A percentile compares a stretch with the other conserved stretches of the same genome.
phyloP scores from a whole-genome alignment of 2,797 vertebrate species.

The Microtus obscurus region DNA sequence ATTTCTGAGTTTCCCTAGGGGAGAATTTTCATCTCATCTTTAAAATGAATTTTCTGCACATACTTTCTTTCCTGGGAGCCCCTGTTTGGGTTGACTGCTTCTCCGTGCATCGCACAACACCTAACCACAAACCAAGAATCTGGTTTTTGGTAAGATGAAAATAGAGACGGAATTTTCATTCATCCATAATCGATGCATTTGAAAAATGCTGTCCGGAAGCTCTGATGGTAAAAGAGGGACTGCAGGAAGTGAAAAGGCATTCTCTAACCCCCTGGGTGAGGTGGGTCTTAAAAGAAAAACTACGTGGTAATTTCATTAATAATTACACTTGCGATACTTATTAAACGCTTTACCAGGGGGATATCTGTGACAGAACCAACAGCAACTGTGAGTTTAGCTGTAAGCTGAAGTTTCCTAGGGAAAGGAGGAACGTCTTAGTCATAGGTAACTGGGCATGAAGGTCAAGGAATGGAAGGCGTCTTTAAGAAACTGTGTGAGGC shows the following conservation, averaged over 20 bases:
- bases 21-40: conserved; percentile 45
- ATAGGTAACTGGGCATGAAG: neutral
- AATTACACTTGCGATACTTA: neutral
- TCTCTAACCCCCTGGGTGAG: neutral
- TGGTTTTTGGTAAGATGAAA: conserved; percentile 50
- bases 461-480: neutral
- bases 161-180: conserved; percentile 34
- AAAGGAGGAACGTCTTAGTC: neutral
- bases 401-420: neutral
- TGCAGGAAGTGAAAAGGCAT: neutral
- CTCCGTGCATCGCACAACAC: neutral
- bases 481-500: neutral
- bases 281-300: conserved; percentile 9
- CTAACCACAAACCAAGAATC: conserved; percentile 50
- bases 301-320: neutral
- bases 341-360: neutral
- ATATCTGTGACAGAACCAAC: neutral
- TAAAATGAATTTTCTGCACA: conserved; percentile 34
- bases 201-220: conserved; percentile 10
- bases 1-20: conserved; percentile 8
- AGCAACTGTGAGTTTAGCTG: neutral
- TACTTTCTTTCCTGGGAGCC: conserved; percentile 34
- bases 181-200: neutral
- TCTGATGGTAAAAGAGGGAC: neutral
- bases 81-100: neutral